Evolutionary conservation across 2,797 vertebrate genomes (phyloP), one percentile per base, ranked within the genome.

Genomic region (Decapterus maruadsi): DNA sequence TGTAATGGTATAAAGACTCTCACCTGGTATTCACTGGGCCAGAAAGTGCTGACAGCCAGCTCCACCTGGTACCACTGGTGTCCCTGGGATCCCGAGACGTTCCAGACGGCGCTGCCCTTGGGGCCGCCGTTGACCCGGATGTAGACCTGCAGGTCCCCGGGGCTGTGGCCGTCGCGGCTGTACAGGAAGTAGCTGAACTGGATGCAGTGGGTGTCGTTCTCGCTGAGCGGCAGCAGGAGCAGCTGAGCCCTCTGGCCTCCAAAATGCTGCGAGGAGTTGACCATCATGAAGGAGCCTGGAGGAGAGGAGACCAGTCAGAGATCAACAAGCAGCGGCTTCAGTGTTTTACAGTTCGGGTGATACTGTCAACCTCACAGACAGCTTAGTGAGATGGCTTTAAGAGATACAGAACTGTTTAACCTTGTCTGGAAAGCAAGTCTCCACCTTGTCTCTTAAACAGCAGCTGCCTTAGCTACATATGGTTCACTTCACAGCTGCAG

Each of bases 121-220:
- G 95, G 94, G 1, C 96, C 97, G 0, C 96, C 96, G 1, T 96
- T 97, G 82, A 98, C 97, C 1, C 96, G 93, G 19, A 98, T 96
- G 1, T 96, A 98, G 85, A 96, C 94, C 0, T 93, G 95, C 83
- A 99, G 94, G 4, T 93, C 93, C 67, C 97, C 97, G 0, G 98
- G 97, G 88, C 97, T 98, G 94, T 95, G 97, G 29, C 97, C 97
- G 0, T 98, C 97, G 1, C 96, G 95, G 92, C 96, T 97, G 90
- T 97, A 98, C 81, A 98, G 95, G 92, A 98, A 97, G 91, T 98
- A 99, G 93, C 97, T 99, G 95, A 99, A 99, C 94, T 99, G 98
- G 31, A 99, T 95, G 87, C 98, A 99, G 90, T 99, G 98, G 12
- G 98, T 98, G 93, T 99, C 97, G 9, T 99, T 99, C 92, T 99